Conservation (phyloP, 2,113 vertebrate species). For the Gulo gulo region DNA sequence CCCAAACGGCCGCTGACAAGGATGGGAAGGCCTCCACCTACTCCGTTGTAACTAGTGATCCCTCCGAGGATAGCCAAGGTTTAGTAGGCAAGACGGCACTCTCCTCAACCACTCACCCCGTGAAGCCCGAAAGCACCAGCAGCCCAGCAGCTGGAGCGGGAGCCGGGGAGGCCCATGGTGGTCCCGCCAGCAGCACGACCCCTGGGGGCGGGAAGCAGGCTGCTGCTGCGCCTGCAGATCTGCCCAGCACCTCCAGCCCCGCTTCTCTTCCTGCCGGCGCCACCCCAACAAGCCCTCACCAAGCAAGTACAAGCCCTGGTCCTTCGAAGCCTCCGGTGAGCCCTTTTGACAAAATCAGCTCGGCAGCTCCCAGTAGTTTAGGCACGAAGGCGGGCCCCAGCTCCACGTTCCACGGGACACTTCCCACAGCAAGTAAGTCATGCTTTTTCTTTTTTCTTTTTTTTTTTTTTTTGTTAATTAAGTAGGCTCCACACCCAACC, state of each 20-base stretch:
- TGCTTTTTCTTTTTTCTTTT: too few species aligned
- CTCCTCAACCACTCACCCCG: fast-evolving
- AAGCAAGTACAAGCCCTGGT: fast-evolving
- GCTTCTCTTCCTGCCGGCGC: fast-evolving
- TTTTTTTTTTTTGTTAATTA: neutral
- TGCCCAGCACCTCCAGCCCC: fast-evolving
- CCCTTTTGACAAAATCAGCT: fast-evolving
- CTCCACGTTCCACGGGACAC: fast-evolving
- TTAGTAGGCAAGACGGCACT: fast-evolving
- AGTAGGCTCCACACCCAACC: neutral
- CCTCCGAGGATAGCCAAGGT: fast-evolving
- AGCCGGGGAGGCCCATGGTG: fast-evolving
- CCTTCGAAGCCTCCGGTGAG: fast-evolving
- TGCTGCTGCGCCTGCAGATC: fast-evolving
- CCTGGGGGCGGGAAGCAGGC: fast-evolving
- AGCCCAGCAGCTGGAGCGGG: fast-evolving
- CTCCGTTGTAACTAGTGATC: fast-evolving
- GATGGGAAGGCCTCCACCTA: fast-evolving
- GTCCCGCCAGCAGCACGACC: fast-evolving
- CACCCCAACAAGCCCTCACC: fast-evolving
- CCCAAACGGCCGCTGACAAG: fast-evolving
- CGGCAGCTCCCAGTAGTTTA: fast-evolving
- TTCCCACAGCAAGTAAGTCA: neutral
- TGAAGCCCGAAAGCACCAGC: fast-evolving
- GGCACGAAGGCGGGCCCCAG: fast-evolving